Evolutionary conservation across 2,113 vertebrate genomes (phyloP), one percentile per base, ranked within the genome.

Genomic region (Camelus dromedarius): DNA sequence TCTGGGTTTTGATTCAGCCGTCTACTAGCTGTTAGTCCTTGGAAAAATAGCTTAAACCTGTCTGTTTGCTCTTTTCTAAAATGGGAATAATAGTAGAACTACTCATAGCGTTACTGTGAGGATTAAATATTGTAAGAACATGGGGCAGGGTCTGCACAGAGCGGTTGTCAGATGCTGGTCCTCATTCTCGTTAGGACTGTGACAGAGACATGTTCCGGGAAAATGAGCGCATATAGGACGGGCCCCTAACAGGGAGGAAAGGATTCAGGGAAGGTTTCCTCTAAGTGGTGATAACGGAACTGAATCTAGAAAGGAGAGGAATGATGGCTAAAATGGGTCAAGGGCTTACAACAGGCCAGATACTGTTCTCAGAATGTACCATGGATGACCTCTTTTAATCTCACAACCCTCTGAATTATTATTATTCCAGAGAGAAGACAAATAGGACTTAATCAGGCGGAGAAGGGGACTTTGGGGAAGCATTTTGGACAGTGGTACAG

Each of bases 211-310:
- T 0, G 6, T 38, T 64, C 24, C 12, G 5, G 30, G 38, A 0
- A 26, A 32, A 30, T 20, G 13, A 56, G 11, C 3, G 1, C 12
- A 42, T 28, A 24, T 1, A 22, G 22, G 20, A 10, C 5, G 1
- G 56, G 19, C 4, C 22, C 16, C n/a, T 18, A 35, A 1, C 1
- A 19, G 8, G 48, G 69, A 82, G 32, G 19, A 16, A 83, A 28
- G 30, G 28, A 50, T 58, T 54, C 60, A 15, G 11, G 10, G 19
- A 35, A 26, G 9, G 11, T 70, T 66, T 52, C 13, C 28, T 38
- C 0, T 20, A n/a, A 75, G 26, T 62, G 72, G 18, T 7, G 54
- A 42, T 2, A 42, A 20, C 32, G 24, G 26, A 70, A 24, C 1
- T 15, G 75, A 64, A 48, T 76, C 86, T 69, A 32, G 58, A 89